phyloP scores from a whole-genome alignment of 2,113 vertebrate species.

The Eira barbara region DNA sequence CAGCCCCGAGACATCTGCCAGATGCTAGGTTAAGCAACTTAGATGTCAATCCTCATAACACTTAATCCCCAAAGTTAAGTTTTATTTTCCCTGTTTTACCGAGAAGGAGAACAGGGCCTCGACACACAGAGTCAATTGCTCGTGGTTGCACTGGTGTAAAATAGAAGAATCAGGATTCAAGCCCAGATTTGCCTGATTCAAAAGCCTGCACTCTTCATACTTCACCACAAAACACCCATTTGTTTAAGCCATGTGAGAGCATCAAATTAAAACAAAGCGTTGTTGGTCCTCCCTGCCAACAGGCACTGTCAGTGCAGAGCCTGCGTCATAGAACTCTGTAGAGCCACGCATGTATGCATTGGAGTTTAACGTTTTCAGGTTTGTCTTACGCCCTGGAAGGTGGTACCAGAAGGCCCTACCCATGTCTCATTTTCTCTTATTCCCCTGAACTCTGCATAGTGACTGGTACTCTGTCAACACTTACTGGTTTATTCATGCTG shows the following conservation, averaged over 20 bases:
- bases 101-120: neutral
- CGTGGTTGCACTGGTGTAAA: neutral
- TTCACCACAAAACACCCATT: neutral
- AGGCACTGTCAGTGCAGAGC: neutral
- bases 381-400: neutral
- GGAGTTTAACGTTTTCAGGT: neutral
- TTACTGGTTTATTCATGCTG: neutral
- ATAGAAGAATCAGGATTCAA: neutral
- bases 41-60: neutral
- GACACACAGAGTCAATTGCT: neutral
- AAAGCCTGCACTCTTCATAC: neutral
- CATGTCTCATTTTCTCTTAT: neutral
- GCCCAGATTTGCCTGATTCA: neutral
- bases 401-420: neutral
- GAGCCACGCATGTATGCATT: no score
- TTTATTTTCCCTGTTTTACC: neutral
- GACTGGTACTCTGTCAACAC: neutral
- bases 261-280: neutral
- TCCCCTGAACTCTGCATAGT: neutral
- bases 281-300: neutral
- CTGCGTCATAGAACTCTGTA: neutral
- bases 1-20: neutral
- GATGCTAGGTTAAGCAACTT: neutral
- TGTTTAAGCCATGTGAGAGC: neutral
- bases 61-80: neutral